Evolutionary conservation across 2,888 invertebrate species (phyloP).

Genomic region (Hemithea aestivaria): DNA sequence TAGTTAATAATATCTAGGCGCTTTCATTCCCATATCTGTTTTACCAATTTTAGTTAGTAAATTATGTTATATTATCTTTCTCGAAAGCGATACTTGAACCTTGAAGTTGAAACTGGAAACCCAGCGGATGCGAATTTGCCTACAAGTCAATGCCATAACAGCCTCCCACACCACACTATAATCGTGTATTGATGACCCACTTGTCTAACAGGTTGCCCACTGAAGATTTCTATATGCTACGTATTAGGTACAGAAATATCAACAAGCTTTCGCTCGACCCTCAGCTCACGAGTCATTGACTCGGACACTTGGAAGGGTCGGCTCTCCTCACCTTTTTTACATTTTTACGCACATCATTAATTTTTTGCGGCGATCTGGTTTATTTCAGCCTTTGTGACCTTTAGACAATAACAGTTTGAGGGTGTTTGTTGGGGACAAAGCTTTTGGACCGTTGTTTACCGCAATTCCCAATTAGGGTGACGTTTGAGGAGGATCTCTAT

Average conservation of each 20-base stretch:
- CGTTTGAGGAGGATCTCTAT: too few relatives aligned
- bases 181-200: conserved; percentile 2
- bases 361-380: conserved; percentile 20
- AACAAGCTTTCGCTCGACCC: conserved; percentile 4
- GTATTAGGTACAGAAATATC: conserved; percentile 3
- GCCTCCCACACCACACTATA: conserved; percentile 4
- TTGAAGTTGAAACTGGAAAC: not conserved
- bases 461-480: too few relatives aligned
- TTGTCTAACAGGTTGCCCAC: conserved; percentile 4
- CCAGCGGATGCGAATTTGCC: conserved; percentile 1
- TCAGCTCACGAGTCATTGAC: conserved; percentile 25
- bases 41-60: too few relatives aligned
- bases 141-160: conserved; percentile 2
- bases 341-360: conserved; percentile 28
- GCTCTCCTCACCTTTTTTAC: conserved; percentile 27
- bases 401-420: conserved; percentile 3
- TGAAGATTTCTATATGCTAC: conserved; percentile 3
- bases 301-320: conserved; percentile 22
- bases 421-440: conserved; percentile 5
- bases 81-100: not conserved
- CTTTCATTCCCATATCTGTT: not conserved
- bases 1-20: not conserved
- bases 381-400: conserved; percentile 16
- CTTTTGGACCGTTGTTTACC: too few relatives aligned
- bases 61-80: too few relatives aligned